phyloP scores from a whole-genome alignment of 2,888 invertebrate genomes.

The Yponomeuta evonymella region DNA sequence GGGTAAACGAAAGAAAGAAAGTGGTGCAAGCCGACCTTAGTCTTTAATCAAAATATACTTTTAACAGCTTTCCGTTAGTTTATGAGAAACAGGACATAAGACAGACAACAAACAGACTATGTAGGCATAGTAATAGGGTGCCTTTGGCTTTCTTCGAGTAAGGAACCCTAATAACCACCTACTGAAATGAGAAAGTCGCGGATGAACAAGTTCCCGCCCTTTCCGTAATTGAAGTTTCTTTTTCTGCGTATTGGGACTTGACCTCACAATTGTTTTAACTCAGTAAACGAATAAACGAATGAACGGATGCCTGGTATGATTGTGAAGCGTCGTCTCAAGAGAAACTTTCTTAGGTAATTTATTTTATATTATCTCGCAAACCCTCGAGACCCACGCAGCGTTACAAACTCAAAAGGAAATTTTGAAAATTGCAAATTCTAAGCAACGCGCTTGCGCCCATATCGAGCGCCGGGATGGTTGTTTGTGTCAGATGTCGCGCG shows the following conservation, averaged over 20 bases:
- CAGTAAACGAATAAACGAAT: not conserved
- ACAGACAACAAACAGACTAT: too few relatives aligned
- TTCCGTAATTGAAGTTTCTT: conserved; percentile 15
- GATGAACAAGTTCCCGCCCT: not conserved
- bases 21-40: too few relatives aligned
- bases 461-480: not conserved
- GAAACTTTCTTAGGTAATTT: conserved; percentile 12
- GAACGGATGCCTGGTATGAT: conserved; percentile 5
- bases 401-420: not conserved
- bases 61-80: too few relatives aligned
- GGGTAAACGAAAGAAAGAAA: too few relatives aligned
- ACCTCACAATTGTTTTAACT: not conserved
- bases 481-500: conserved; percentile 84
- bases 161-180: conserved; percentile 21
- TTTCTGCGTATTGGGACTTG: conserved; percentile 6
- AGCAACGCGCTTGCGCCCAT: not conserved
- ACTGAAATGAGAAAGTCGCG: conserved; percentile 8
- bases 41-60: too few relatives aligned
- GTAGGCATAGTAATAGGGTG: too few relatives aligned
- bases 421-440: not conserved
- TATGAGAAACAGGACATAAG: too few relatives aligned
- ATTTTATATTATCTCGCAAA: conserved; percentile 11
- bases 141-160: too few relatives aligned
- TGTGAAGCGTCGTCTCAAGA: conserved; percentile 6
- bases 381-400: not conserved